Conservation (phyloP, 2,797 vertebrate genomes). For the Anas georgica region DNA sequence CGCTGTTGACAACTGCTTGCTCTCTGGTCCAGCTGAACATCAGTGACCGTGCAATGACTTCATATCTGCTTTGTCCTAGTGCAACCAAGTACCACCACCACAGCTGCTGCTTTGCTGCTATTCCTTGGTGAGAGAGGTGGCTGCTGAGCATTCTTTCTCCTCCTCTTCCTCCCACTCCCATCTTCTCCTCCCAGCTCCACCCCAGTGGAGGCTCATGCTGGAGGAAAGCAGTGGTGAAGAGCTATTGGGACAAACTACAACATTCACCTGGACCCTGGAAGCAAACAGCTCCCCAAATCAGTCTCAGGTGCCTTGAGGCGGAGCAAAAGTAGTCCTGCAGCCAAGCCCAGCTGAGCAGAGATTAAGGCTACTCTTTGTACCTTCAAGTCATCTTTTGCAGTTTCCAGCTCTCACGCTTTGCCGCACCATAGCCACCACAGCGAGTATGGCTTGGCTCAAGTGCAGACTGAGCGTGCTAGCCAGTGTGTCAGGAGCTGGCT, state of each 20-base stretch:
- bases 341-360: background rate
- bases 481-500: constrained; percentile 7
- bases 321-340: background rate
- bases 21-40: background rate
- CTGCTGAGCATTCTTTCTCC: fast-evolving
- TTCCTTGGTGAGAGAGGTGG: background rate
- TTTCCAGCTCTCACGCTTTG: constrained; percentile 9
- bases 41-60: background rate
- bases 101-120: too few species aligned
- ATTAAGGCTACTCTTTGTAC: constrained; percentile 5
- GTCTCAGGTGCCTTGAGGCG: background rate
- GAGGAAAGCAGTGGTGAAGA: background rate
- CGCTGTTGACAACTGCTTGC: background rate
- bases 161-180: background rate
- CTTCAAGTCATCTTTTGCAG: background rate
- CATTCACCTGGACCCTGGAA: background rate
- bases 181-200: background rate
- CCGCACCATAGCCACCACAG: background rate
- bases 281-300: background rate
- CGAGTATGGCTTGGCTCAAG: background rate
- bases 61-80: background rate
- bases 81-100: fast-evolving
- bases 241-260: background rate
- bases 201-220: fast-evolving
- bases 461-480: background rate